phyloP scores from a whole-genome alignment of 1,140 invertebrate species.

The Lucilia cuprina region DNA sequence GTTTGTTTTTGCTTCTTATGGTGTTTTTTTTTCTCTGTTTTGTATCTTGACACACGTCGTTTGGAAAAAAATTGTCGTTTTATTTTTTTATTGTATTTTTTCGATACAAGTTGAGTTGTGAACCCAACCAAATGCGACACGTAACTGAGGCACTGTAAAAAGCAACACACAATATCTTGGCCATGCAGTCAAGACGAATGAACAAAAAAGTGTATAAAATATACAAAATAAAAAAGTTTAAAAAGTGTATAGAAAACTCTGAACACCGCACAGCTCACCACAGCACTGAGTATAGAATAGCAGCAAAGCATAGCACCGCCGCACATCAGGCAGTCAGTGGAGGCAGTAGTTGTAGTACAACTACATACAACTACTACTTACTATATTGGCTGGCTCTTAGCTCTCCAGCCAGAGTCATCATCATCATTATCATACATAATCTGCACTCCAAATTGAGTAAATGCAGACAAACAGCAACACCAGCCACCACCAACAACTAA shows the following conservation, averaged over 20 bases:
- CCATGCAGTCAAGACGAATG: constrained; percentile 21
- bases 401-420: not conserved
- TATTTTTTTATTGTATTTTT: not conserved
- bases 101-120: constrained; percentile 47
- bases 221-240: not conserved
- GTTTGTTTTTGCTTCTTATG: not conserved
- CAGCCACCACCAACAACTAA: not conserved
- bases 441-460: not conserved
- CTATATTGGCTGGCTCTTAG: not conserved
- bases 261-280: not conserved
- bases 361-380: not conserved
- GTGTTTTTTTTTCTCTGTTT: not conserved
- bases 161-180: constrained; percentile 36
- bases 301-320: not conserved
- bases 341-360: not conserved
- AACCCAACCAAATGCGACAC: constrained; percentile 62
- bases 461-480: not conserved
- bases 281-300: not conserved
- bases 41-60: not conserved
- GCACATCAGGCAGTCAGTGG: not conserved
- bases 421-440: not conserved
- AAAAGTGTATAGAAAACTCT: constrained; percentile 1
- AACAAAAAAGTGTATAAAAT: not conserved
- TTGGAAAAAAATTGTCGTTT: not conserved
- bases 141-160: constrained; percentile 52